Conservation (phyloP, 2,888 invertebrate species). For the Molanna angustata region DNA sequence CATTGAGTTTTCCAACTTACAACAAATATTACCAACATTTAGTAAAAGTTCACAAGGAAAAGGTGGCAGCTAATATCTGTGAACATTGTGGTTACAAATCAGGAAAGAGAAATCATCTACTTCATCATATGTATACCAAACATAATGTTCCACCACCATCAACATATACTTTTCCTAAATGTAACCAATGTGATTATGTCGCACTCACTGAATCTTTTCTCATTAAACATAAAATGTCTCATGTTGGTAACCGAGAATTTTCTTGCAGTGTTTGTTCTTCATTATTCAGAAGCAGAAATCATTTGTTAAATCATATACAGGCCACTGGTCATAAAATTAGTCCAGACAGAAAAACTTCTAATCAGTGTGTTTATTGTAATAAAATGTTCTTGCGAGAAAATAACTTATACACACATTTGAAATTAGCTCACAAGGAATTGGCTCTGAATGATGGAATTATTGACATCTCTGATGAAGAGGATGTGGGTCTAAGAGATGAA, state of each 20-base stretch:
- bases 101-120: slow-evolving; percentile 66
- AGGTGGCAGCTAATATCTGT: slow-evolving; percentile 73
- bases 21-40: slow-evolving; percentile 78
- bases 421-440: slow-evolving; percentile 61
- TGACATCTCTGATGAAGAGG: slow-evolving; percentile 55
- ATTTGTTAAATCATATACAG: slow-evolving; percentile 54
- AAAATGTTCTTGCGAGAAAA: slow-evolving; percentile 67
- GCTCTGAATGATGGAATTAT: slow-evolving; percentile 65
- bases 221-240: slow-evolving; percentile 66
- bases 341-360: slow-evolving; percentile 47
- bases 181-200: slow-evolving; percentile 71
- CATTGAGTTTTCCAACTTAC: slow-evolving; percentile 72
- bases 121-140: slow-evolving; percentile 77
- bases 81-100: slow-evolving; percentile 83
- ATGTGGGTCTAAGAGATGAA: slow-evolving; percentile 43
- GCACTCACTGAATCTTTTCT: slow-evolving; percentile 72
- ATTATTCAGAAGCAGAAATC: slow-evolving; percentile 47
- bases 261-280: slow-evolving; percentile 57
- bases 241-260: slow-evolving; percentile 50
- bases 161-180: slow-evolving; percentile 73
- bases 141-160: slow-evolving; percentile 74
- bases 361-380: slow-evolving; percentile 71
- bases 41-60: slow-evolving; percentile 75
- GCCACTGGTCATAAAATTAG: slow-evolving; percentile 55
- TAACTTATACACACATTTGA: slow-evolving; percentile 70